Percentiles rank a stretch among this genome's conserved stretches.
phyloP scores from a whole-genome alignment of 92 coral and sea anemone species.

The Palythoa caribaeorum region DNA sequence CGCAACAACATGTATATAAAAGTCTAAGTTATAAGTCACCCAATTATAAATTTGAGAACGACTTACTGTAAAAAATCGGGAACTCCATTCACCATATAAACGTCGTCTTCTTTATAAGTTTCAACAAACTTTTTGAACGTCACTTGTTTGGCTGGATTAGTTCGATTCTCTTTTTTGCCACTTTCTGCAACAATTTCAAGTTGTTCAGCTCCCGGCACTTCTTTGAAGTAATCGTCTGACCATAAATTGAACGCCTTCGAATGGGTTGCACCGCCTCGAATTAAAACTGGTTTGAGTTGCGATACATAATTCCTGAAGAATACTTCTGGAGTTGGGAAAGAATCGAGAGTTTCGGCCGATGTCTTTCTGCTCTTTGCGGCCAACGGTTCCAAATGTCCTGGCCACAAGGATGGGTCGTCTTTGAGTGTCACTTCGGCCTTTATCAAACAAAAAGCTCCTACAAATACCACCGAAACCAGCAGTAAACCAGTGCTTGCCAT shows the following conservation, averaged over 20 bases:
- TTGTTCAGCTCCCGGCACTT: constrained; percentile 75
- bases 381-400: constrained; percentile 91
- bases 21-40: background rate
- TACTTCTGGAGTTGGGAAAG: constrained; percentile 77
- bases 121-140: constrained; percentile 82
- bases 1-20: background rate
- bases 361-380: constrained; percentile 73
- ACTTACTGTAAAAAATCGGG: constrained; percentile 94
- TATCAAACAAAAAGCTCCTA: too few species aligned
- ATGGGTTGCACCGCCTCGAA: constrained; percentile 93
- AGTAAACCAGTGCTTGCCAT: too few species aligned
- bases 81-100: constrained; percentile 97
- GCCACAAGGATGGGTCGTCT: constrained; percentile 66
- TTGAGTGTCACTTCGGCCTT: background rate
- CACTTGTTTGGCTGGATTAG: constrained; percentile 69
- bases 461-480: too few species aligned
- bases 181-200: constrained; percentile 78
- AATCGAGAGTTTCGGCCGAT: constrained; percentile 64
- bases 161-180: constrained; percentile 95
- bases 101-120: constrained; percentile 76
- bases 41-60: background rate
- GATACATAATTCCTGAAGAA: constrained; percentile 83
- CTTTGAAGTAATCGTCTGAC: constrained; percentile 90
- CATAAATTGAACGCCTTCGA: constrained; percentile 85
- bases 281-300: constrained; percentile 76